Percentiles rank a stretch among this genome's conserved stretches.
phyloP scores from a whole-genome alignment of 2,113 vertebrate genomes.

The Sturnus vulgaris region DNA sequence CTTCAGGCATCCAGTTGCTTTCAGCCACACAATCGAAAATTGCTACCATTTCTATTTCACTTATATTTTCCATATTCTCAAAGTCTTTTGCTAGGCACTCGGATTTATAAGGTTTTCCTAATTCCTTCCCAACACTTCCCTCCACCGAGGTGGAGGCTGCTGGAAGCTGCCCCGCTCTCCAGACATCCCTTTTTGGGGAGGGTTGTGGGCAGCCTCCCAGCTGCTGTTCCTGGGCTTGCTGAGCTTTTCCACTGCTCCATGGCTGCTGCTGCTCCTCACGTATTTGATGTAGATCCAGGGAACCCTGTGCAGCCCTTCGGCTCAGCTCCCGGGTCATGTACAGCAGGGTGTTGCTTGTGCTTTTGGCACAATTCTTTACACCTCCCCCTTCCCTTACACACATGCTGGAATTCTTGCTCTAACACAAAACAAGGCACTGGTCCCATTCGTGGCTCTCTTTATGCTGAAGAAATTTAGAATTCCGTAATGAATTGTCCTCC shows the following conservation, averaged over 20 bases:
- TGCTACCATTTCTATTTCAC: too few relatives aligned
- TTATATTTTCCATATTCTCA: too few relatives aligned
- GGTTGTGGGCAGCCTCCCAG: not conserved
- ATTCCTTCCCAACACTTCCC: not conserved
- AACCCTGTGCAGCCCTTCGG: not conserved
- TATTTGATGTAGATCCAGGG: constrained; percentile 50
- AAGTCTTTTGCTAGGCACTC: too few relatives aligned
- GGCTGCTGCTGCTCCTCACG: constrained; percentile 33
- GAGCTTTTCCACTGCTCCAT: not conserved
- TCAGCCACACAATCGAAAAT: too few relatives aligned
- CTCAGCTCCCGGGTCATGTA: not conserved
- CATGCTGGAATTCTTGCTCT: not conserved
- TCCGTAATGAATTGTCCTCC: not conserved
- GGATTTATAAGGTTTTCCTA: too few relatives aligned
- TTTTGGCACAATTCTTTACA: not conserved
- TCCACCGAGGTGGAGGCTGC: rapidly evolving
- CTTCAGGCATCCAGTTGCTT: too few relatives aligned
- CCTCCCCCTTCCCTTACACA: not conserved
- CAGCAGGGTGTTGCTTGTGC: not conserved
- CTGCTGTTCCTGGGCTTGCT: not conserved
- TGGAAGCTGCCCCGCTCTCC: not conserved
- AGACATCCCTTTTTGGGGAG: not conserved
- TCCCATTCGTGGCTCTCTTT: not conserved
- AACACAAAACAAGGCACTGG: rapidly evolving
- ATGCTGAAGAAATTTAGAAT: not conserved